These are phyloP conservation scores for Criorhina ranunculi DNA, from an alignment of 2,888 invertebrate genomes.

Conservation along the genomic window DNA sequence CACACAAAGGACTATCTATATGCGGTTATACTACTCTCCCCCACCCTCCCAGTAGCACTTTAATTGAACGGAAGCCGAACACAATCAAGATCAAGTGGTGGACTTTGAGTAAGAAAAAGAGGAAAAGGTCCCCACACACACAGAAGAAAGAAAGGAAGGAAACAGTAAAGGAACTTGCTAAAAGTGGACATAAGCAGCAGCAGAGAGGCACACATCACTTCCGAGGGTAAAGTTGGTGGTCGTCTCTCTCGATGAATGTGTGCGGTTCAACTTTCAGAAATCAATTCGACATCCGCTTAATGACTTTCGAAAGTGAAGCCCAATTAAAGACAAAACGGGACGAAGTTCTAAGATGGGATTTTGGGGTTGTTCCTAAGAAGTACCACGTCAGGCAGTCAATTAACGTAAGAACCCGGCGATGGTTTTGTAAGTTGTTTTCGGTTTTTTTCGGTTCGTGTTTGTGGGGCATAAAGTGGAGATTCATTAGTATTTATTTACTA, in stretches of 20 bases:
- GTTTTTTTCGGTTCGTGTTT: conserved; percentile 29
- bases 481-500: conserved; percentile 43
- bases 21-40: neutral
- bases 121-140: neutral
- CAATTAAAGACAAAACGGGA: conserved; percentile 60
- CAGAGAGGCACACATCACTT: conserved; percentile 31
- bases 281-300: conserved; percentile 75
- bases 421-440: conserved; percentile 45
- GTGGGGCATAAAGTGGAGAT: conserved; percentile 49
- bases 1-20: conserved; percentile 1
- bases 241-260: conserved; percentile 3
- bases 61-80: conserved; percentile 69
- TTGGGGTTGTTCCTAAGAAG: neutral
- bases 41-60: conserved; percentile 60
- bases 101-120: conserved; percentile 18
- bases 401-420: conserved; percentile 43
- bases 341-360: conserved; percentile 14
- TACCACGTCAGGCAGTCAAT: conserved; percentile 63
- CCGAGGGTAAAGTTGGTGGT: conserved; percentile 36
- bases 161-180: conserved; percentile 15
- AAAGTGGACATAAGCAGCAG: conserved; percentile 23
- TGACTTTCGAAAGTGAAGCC: conserved; percentile 74
- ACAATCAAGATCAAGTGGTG: conserved; percentile 73
- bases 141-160: conserved; percentile 14
- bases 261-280: conserved; percentile 66